Percentiles rank a stretch among this genome's conserved stretches.
Conservation (phyloP, 2,797 vertebrate genomes). For the Enteromius anoplus region DNA sequence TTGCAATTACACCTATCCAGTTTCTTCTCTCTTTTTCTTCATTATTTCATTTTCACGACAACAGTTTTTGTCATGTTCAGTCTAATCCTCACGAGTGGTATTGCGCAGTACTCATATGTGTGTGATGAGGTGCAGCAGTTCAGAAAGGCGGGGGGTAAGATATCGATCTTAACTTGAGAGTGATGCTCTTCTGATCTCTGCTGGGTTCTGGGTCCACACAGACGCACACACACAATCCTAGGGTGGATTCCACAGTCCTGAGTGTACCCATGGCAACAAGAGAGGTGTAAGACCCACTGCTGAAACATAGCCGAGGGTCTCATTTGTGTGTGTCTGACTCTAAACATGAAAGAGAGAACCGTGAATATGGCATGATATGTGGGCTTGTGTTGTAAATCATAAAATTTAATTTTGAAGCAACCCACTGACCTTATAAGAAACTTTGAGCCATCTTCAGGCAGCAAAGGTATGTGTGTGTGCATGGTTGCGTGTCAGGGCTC, state of each 20-base stretch:
- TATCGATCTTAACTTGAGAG: slow-evolving; percentile 91
- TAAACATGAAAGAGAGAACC: slow-evolving; percentile 26
- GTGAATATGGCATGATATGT: not conserved
- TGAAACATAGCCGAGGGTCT: slow-evolving; percentile 36
- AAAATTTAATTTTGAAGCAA: not conserved
- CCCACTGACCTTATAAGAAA: not conserved
- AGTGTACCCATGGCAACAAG: slow-evolving; percentile 85
- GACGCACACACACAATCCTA: slow-evolving; percentile 65
- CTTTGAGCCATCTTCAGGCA: slow-evolving; percentile 8
- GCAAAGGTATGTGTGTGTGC: slow-evolving; percentile 4
- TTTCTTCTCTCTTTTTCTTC: slow-evolving; percentile 62
- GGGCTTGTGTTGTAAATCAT: slow-evolving; percentile 1
- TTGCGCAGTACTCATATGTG: slow-evolving; percentile 19
- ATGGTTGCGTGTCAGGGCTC: slow-evolving; percentile 29
- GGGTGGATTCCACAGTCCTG: slow-evolving; percentile 81
- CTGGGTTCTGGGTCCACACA: slow-evolving; percentile 69
- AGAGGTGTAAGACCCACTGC: slow-evolving; percentile 63
- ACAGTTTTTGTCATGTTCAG: slow-evolving; percentile 41
- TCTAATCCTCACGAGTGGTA: slow-evolving; percentile 32
- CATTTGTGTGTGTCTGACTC: slow-evolving; percentile 34
- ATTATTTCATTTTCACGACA: slow-evolving; percentile 66
- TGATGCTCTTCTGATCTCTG: slow-evolving; percentile 87
- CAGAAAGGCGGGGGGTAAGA: slow-evolving; percentile 65
- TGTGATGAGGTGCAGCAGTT: slow-evolving; percentile 25
- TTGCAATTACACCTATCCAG: slow-evolving; percentile 83